phyloP scores from a whole-genome alignment of 1,140 invertebrate species.

The Chironomus striatipennis region DNA sequence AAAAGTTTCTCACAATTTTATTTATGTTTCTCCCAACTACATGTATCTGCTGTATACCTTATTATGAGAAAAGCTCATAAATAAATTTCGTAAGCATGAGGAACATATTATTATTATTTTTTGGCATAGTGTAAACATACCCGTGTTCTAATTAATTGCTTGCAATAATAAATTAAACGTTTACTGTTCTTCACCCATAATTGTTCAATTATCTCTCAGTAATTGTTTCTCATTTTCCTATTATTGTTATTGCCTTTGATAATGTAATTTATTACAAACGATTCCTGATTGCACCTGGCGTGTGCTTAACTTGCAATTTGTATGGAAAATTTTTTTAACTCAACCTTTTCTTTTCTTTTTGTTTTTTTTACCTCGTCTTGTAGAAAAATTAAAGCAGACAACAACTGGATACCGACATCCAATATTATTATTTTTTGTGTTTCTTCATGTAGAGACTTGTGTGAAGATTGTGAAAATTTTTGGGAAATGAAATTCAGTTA shows the following conservation, averaged over 20 bases:
- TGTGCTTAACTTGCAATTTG: constrained; percentile 8
- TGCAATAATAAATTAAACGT: constrained; percentile 15
- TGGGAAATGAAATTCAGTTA: too few relatives aligned
- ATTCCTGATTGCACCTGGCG: constrained; percentile 17
- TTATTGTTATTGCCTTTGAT: not conserved
- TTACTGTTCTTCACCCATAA: not conserved
- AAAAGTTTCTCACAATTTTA: too few relatives aligned
- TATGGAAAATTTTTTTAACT: not conserved
- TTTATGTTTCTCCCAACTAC: too few relatives aligned
- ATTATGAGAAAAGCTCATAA: too few relatives aligned
- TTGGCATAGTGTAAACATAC: too few relatives aligned
- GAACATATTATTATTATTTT: too few relatives aligned
- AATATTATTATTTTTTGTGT: not conserved
- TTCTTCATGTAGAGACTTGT: not conserved
- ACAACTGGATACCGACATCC: not conserved
- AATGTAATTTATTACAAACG: constrained; percentile 20
- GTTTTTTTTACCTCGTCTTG: not conserved
- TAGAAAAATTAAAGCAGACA: not conserved
- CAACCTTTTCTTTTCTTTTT: not conserved
- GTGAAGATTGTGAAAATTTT: too few relatives aligned
- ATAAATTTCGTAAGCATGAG: too few relatives aligned
- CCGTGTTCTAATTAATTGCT: not conserved
- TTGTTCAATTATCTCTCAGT: constrained; percentile 19
- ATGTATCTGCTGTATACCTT: too few relatives aligned
- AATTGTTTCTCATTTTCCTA: constrained; percentile 21